Evolutionary conservation across 1,140 invertebrate genomes (phyloP).

Genomic region (Eurosta solidaginis): DNA sequence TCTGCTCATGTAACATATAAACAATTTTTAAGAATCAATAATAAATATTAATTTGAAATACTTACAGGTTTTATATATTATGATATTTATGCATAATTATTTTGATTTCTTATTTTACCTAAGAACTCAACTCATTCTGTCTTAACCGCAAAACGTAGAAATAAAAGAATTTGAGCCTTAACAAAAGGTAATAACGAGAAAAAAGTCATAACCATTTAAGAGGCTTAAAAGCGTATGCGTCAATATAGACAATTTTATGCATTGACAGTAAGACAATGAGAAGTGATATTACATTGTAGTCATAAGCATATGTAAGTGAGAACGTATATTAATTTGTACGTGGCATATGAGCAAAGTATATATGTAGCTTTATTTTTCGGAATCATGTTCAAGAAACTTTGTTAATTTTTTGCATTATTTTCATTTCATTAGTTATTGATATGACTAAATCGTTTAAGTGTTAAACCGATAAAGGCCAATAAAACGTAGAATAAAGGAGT

Average conservation of each 20-base stretch:
- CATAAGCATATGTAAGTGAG: background rate
- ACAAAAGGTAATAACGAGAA: background rate
- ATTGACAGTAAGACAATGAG: background rate
- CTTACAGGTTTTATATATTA: no score
- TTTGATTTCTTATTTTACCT: background rate
- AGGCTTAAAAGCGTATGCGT: constrained; percentile 18
- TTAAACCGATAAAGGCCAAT: background rate
- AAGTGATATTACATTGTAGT: background rate
- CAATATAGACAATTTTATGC: background rate
- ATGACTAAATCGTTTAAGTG: background rate
- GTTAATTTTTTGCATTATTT: background rate
- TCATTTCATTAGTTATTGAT: background rate
- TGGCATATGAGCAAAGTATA: no score
- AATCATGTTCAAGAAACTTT: background rate
- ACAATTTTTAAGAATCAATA: background rate
- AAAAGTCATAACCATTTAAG: constrained; percentile 16
- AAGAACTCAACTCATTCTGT: background rate
- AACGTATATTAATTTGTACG: background rate
- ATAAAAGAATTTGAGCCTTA: background rate
- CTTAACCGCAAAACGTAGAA: background rate
- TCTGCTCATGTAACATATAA: background rate
- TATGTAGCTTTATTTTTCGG: background rate
- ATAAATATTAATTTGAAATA: constrained; percentile 6
- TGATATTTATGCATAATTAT: no score
- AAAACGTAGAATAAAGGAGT: background rate